phyloP scores from a whole-genome alignment of 2,113 vertebrate species.

The Carollia perspicillata region DNA sequence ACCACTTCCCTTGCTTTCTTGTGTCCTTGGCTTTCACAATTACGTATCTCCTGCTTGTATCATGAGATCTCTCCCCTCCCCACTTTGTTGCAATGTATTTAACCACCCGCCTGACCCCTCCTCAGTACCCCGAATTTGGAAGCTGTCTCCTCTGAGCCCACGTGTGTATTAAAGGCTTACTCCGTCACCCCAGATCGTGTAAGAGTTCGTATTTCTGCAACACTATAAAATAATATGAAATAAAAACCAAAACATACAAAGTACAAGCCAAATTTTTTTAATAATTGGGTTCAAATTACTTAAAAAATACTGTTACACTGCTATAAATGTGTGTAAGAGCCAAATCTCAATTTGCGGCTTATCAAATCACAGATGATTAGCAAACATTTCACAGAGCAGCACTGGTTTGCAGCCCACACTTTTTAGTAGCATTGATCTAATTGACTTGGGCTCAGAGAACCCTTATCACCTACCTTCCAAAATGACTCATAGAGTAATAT shows the following conservation, averaged over 20 bases:
- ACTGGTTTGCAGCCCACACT: neutral
- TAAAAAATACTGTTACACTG: neutral
- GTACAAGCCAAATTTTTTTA: neutral
- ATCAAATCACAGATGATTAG: neutral
- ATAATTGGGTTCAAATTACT: neutral
- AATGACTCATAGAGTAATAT: neutral
- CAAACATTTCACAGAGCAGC: neutral
- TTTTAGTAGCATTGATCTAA: neutral
- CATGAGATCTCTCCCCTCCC: too few relatives aligned
- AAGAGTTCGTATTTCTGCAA: too few relatives aligned
- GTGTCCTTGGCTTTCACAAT: too few relatives aligned
- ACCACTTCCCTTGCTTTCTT: too few relatives aligned
- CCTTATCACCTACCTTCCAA: neutral
- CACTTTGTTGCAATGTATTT: too few relatives aligned
- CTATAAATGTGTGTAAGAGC: neutral
- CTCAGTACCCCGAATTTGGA: too few relatives aligned
- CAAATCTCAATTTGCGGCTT: neutral
- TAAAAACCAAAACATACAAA: constrained; percentile 1
- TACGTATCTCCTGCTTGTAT: too few relatives aligned
- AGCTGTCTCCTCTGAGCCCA: too few relatives aligned
- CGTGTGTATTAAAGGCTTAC: too few relatives aligned
- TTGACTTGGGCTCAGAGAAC: neutral
- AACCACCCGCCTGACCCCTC: too few relatives aligned
- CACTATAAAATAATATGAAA: constrained; percentile 30
- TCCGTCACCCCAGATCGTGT: too few relatives aligned